These are phyloP conservation scores for Helostoma temminkii DNA, from an alignment of 2,797 vertebrate genomes.

Conservation along the genomic window DNA sequence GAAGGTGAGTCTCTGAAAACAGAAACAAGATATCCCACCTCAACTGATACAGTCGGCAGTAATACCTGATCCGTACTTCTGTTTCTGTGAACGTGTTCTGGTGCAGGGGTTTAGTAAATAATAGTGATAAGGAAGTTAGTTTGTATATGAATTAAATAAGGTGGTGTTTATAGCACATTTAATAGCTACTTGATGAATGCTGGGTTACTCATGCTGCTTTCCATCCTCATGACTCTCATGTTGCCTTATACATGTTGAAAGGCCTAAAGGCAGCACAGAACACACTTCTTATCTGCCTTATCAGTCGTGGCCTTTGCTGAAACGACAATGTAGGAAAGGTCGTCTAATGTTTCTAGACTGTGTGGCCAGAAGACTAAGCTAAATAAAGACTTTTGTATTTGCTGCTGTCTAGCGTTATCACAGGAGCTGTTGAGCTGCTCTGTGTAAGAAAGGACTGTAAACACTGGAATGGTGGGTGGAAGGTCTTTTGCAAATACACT, in stretches of 20 bases:
- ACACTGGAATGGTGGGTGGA: slow-evolving; percentile 40
- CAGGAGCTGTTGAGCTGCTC: neutral
- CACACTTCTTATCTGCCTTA: slow-evolving; percentile 33
- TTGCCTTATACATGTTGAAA: slow-evolving; percentile 7
- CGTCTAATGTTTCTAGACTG: slow-evolving; percentile 5
- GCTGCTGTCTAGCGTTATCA: neutral
- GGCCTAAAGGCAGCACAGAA: slow-evolving; percentile 26
- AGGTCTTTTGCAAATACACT: slow-evolving; percentile 49
- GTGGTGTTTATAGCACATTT: too few relatives aligned
- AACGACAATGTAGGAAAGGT: neutral
- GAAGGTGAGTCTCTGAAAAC: slow-evolving; percentile 78
- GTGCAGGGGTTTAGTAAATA: neutral
- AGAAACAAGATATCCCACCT: neutral
- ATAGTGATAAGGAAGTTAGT: neutral
- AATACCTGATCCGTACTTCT: slow-evolving; percentile 19
- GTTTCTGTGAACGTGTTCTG: neutral
- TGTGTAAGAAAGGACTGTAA: slow-evolving; percentile 39
- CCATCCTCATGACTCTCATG: slow-evolving; percentile 37
- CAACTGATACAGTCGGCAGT: slow-evolving; percentile 1
- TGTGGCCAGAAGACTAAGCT: neutral
- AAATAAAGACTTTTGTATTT: slow-evolving; percentile 19
- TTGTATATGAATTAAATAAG: too few relatives aligned
- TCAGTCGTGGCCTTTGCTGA: slow-evolving; percentile 36
- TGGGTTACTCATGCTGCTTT: slow-evolving; percentile 9
- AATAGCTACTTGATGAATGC: neutral